phyloP scores from a whole-genome alignment of 2,797 vertebrate genomes.

The Acipenser oxyrinchus region DNA sequence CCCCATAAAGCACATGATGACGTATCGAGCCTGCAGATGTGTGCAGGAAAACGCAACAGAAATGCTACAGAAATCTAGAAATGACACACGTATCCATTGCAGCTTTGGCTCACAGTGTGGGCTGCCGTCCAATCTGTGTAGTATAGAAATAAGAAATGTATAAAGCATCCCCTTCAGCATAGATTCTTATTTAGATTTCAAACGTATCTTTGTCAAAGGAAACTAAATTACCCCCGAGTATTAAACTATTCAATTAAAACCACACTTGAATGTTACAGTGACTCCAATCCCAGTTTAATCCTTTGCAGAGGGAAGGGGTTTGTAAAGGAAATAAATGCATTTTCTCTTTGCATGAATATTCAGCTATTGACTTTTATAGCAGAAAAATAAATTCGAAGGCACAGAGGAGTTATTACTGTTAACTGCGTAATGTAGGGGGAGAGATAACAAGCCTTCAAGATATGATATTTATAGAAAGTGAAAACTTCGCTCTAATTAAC shows the following conservation, averaged over 20 bases:
- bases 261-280: constrained; percentile 31
- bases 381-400: constrained; percentile 8
- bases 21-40: too few species aligned
- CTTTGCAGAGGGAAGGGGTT: constrained; percentile 16
- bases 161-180: too few species aligned
- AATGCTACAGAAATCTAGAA: too few species aligned
- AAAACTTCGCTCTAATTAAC: constrained; percentile 16
- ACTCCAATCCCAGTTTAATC: constrained; percentile 37
- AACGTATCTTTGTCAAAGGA: too few species aligned
- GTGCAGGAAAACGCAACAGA: too few species aligned
- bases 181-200: too few species aligned
- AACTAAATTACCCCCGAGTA: constrained; percentile 20
- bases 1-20: too few species aligned
- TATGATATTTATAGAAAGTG: constrained; percentile 9
- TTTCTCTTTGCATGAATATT: constrained; percentile 49
- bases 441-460: constrained; percentile 15
- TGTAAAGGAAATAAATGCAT: constrained; percentile 5
- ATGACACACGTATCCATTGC: too few species aligned
- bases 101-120: too few species aligned
- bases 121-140: too few species aligned
- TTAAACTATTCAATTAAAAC: constrained; percentile 25
- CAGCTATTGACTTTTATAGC: constrained; percentile 53
- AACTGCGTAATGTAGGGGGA: constrained; percentile 8
- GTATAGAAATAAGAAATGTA: too few species aligned
- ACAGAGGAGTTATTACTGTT: constrained; percentile 3